Evolutionary conservation across 2,888 invertebrate species (phyloP).

Genomic region (Harpalus rubripes): DNA sequence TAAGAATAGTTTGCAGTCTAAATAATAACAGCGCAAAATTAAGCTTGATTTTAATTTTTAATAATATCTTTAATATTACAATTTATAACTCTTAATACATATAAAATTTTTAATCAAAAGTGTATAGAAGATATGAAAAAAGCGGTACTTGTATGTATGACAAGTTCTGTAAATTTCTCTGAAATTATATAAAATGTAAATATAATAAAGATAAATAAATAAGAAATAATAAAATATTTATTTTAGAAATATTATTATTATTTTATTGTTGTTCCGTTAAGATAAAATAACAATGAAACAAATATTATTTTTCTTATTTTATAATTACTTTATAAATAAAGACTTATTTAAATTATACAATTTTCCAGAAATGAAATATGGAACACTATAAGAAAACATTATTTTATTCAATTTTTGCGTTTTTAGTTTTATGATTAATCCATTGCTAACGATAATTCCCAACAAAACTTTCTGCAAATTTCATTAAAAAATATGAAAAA

Average conservation of each 20-base stretch:
- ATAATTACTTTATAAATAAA: too few species aligned
- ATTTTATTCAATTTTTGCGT: neutral
- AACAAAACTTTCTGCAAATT: neutral
- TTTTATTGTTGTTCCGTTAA: constrained; percentile 62
- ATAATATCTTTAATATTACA: too few species aligned
- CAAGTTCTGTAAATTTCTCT: constrained; percentile 23
- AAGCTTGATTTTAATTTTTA: too few species aligned
- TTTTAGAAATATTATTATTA: constrained; percentile 69
- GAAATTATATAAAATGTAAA: constrained; percentile 71
- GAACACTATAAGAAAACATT: too few species aligned
- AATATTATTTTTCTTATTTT: neutral
- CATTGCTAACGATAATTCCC: neutral
- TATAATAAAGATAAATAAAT: constrained; percentile 74
- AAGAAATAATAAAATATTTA: constrained; percentile 69
- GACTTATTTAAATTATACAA: too few species aligned
- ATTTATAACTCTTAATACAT: too few species aligned
- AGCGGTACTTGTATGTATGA: too few species aligned
- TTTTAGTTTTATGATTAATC: neutral
- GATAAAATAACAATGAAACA: neutral
- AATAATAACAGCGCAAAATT: too few species aligned
- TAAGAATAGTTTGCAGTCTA: too few species aligned
- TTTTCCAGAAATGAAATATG: too few species aligned
- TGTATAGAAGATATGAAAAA: too few species aligned
- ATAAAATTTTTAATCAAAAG: too few species aligned
- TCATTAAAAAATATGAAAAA: constrained; percentile 14